Base-by-base conservation (phyloP, 2,113 vertebrate genomes). In the Colinus virginianus region DNA sequence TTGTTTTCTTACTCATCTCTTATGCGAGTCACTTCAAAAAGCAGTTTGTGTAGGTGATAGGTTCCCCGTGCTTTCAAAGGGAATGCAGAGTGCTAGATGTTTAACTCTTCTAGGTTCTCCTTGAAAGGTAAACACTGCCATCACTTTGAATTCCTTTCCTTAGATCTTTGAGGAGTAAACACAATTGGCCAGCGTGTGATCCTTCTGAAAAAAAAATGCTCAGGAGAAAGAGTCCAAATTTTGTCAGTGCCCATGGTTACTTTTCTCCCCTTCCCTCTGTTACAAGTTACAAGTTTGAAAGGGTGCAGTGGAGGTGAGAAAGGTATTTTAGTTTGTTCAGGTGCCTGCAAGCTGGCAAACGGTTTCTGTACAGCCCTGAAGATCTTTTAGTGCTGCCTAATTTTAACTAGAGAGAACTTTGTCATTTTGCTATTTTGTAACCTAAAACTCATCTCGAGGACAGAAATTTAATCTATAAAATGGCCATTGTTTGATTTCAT, bases 1-100 rank as follows among this genome's bases (percentile, higher is more conserved):
- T 90, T 78, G 62, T 21, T 77, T 85, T 77, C 81, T 72, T 53
- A 13, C 38, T 93, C 55, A 7, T 91, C 79, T 90, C 84, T 71
- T 15, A 18, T 74, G 48, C 23, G 38, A 46, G 55, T 42, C 36
- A 13, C 69, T 86, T 67, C 74, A n/a, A 42, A 45, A 69, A 74
- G 25, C 28, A 30, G 20, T 81, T 78, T 89, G 6, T 53, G 2
- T 13, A 63, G 59, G 38, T 38, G 38, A 30, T 58, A 32, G 8
- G 26, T 62, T 87, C 42, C 10, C 36, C 68, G 11, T 46, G 63
- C 63, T 79, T 88, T 64, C 61, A 46, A 36, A 58, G 36, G 80
- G 78, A 63, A 4, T 13, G 19, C 49, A 51, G 59, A 40, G 19
- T 45, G 15, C 9, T 67, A 12, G 23, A 13, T 48, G 28, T n/a